These are phyloP conservation scores for Nomada lathburiana DNA, from an alignment of 2,888 invertebrate species.

Conservation along the genomic window DNA sequence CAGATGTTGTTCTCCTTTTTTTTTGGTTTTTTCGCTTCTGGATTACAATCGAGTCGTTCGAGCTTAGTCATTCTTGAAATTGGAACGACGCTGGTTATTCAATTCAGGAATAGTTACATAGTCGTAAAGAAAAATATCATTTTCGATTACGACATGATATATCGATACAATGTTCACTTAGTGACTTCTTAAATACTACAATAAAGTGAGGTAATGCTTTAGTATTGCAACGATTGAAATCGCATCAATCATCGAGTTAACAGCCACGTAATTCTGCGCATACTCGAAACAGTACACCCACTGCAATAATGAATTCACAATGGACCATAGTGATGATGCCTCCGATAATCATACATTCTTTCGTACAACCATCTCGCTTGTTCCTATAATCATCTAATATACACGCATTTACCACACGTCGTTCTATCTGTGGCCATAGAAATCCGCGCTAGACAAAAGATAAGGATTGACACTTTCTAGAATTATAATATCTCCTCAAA, in stretches of 20 bases:
- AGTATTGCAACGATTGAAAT: background rate
- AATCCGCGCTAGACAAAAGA: too few species aligned
- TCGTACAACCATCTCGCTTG: background rate
- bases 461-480: too few species aligned
- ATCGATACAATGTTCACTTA: too few species aligned
- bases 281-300: background rate
- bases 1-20: too few species aligned
- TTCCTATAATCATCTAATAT: conserved; percentile 19
- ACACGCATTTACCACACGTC: background rate
- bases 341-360: background rate
- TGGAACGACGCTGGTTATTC: too few species aligned
- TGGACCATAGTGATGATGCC: background rate
- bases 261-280: background rate
- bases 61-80: too few species aligned
- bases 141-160: too few species aligned
- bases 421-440: background rate
- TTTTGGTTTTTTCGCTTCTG: too few species aligned
- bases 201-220: background rate
- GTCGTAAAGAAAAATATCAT: too few species aligned
- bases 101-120: too few species aligned
- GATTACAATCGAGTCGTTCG: too few species aligned
- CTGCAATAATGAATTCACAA: background rate
- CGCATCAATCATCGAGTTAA: background rate
- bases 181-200: background rate
- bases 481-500: too few species aligned